Evolutionary conservation across 1,140 invertebrate species (phyloP).

Genomic region (Hesperophylax magnus): DNA sequence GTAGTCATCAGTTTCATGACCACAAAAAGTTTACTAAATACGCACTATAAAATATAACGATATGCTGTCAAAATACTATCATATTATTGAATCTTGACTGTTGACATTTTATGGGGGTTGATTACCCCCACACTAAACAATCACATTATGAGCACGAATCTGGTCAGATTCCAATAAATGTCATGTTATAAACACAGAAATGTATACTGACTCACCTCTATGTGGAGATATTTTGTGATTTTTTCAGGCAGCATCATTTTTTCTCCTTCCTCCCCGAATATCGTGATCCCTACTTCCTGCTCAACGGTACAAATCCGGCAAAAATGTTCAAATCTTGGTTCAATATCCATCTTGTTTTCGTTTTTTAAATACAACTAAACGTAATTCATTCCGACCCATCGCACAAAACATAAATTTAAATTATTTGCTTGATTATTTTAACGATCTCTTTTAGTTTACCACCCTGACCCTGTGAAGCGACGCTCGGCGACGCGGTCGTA

Average conservation of each 20-base stretch:
- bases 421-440: slow-evolving; percentile 49
- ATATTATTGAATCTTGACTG: neutral
- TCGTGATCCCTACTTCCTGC: slow-evolving; percentile 67
- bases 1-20: no score
- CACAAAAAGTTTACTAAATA: no score
- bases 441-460: slow-evolving; percentile 52
- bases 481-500: slow-evolving; percentile 42
- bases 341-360: slow-evolving; percentile 43
- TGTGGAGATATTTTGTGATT: slow-evolving; percentile 66
- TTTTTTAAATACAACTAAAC: slow-evolving; percentile 12
- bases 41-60: no score
- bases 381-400: slow-evolving; percentile 43
- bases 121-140: neutral
- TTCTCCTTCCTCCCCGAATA: slow-evolving; percentile 67
- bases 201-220: slow-evolving; percentile 62
- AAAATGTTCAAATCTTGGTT: slow-evolving; percentile 62
- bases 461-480: slow-evolving; percentile 37
- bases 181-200: neutral
- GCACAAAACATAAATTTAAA: slow-evolving; percentile 29
- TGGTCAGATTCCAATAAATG: neutral
- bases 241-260: slow-evolving; percentile 67
- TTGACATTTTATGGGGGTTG: slow-evolving; percentile 4
- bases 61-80: no score
- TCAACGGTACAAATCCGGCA: slow-evolving; percentile 67
- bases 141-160: neutral